phyloP scores from a whole-genome alignment of 2,113 vertebrate genomes.

The Lycaon pictus region DNA sequence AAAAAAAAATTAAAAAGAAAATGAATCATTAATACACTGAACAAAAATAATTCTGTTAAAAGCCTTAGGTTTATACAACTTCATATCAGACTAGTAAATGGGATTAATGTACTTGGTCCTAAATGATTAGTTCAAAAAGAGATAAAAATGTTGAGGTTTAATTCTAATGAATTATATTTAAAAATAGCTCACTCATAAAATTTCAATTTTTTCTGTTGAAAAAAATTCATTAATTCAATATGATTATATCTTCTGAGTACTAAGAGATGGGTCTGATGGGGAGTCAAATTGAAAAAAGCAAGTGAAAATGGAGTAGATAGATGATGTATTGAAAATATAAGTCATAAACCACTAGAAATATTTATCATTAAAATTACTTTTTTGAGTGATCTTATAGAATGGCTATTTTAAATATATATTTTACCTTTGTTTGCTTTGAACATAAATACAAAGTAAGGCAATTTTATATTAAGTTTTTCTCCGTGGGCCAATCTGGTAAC shows the following conservation, averaged over 20 bases:
- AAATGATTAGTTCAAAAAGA: not conserved
- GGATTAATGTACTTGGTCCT: not conserved
- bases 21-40: not conserved
- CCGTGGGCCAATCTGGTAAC: not conserved
- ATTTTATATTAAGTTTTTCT: not conserved
- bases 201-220: not conserved
- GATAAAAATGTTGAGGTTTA: not conserved
- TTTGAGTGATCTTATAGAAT: not conserved
- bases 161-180: conserved; percentile 17
- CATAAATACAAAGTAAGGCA: not conserved
- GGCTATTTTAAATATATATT: not conserved
- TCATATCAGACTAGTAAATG: not conserved
- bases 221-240: not conserved
- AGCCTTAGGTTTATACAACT: not conserved
- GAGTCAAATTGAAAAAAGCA: not conserved
- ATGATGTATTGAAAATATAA: not conserved
- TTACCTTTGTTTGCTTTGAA: not conserved
- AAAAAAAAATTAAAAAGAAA: not conserved
- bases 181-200: not conserved
- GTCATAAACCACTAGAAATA: not conserved
- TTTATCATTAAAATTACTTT: not conserved
- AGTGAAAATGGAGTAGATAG: not conserved
- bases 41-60: not conserved
- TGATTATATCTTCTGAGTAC: not conserved
- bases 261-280: not conserved